Conservation (phyloP, 23 tunicate genomes). For the Trididemnum miniatum region DNA sequence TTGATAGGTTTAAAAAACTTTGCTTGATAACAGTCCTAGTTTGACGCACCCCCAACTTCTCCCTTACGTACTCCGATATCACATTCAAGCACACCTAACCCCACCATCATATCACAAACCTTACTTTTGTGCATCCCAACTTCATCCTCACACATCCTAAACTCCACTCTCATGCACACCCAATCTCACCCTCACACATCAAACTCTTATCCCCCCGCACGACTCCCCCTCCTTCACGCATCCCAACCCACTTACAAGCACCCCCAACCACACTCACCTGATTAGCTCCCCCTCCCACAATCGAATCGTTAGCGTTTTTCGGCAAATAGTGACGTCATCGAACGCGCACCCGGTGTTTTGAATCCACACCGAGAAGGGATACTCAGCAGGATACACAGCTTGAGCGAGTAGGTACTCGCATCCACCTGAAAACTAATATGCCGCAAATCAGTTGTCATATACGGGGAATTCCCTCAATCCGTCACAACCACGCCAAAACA, state of each 20-base stretch:
- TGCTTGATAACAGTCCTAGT: too few relatives aligned
- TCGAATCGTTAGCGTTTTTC: conserved; percentile 47
- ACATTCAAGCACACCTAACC: too few relatives aligned
- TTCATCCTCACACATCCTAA: too few relatives aligned
- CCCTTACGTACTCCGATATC: too few relatives aligned
- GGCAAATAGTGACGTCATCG: conserved; percentile 38
- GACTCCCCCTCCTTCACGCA: background rate
- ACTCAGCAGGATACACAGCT: background rate
- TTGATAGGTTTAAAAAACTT: too few relatives aligned
- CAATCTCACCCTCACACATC: conserved; percentile 38
- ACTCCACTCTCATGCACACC: too few relatives aligned
- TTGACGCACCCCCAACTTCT: too few relatives aligned
- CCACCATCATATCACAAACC: too few relatives aligned
- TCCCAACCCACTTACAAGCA: background rate
- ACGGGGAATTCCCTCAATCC: too few relatives aligned
- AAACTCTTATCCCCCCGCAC: conserved; percentile 13
- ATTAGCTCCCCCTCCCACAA: conserved; percentile 24
- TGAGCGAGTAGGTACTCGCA: conserved; percentile 77
- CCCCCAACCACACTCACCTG: background rate
- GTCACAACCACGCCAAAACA: too few relatives aligned
- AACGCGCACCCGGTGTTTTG: conserved; percentile 79
- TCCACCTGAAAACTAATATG: conserved; percentile 74
- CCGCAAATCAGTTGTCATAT: too few relatives aligned
- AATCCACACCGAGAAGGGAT: conserved; percentile 67
- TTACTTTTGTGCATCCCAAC: too few relatives aligned